Base-by-base conservation (phyloP, 2,113 vertebrate genomes). In the Gasterosteus nipponicus region DNA sequence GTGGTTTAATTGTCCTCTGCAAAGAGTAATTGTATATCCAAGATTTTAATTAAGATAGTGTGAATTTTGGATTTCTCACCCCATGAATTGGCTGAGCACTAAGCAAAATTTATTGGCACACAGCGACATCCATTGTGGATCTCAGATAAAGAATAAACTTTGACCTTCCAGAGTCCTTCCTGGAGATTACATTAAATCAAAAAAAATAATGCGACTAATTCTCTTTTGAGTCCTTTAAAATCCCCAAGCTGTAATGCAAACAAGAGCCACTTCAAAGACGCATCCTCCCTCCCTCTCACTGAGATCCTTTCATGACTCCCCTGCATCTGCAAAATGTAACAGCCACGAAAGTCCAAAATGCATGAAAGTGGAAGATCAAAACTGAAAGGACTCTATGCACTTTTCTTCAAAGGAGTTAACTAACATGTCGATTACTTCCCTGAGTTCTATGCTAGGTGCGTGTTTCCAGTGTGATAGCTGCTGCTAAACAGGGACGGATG, bases 191-290 rank as follows among this genome's bases (percentile, higher is more conserved):
- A 63, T 58, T 31, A 7, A 54, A 41, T 67, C 15, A 64, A 49
- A 59, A 80, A 51, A 67, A 80, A 53, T 53, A 33, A 41, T 70
- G 57, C 3, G 10, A 57, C 22, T 51, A n/a, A 54, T 70, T 22
- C 16, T 46, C 44, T 10, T 7, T 44, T 33, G 66, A 57, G 16
- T 41, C 46, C 7, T 7, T 11, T 38, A 5, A 62, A 57, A 57
- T 26, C 47, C 26, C 0, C 1, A 2, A 2, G 10, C 51, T 14
- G 11, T 54, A 86, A 57, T 44, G 38, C 35, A 53, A 31, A n/a
- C 12, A 31, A 63, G 31, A 72, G 4, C 33, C 39, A 54, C 54
- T 41, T 82, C 39, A 73, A 49, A 77, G 56, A 57, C 61, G 10
- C 54, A 56, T 38, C 18, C 57, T 39, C 53, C n/a, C 33, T 58